These are phyloP conservation scores for Stegodyphus mimosarum DNA, from an alignment of 1,140 invertebrate genomes.

Conservation along the genomic window DNA sequence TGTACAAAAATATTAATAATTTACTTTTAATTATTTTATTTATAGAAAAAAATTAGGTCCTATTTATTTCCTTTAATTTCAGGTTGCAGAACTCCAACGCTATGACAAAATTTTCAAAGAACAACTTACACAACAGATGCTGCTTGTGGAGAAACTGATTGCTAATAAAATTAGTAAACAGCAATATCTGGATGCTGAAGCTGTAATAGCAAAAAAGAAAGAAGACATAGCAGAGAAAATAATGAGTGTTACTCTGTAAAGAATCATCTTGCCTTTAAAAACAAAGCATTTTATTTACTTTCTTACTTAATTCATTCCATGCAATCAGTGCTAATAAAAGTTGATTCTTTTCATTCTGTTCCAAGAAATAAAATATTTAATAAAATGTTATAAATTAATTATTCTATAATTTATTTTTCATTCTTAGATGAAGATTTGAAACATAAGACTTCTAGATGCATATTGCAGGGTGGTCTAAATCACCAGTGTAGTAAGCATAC, in stretches of 20 bases:
- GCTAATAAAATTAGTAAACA: constrained; percentile 76
- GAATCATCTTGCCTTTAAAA: too few relatives aligned
- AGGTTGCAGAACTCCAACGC: constrained; percentile 76
- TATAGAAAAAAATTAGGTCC: too few relatives aligned
- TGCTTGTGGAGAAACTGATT: constrained; percentile 77
- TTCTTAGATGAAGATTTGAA: too few relatives aligned
- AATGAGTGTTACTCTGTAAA: neutral
- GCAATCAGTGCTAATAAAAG: neutral
- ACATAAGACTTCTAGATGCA: too few relatives aligned
- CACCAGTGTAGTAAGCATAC: too few relatives aligned
- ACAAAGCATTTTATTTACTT: constrained; percentile 36
- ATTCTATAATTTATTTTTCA: too few relatives aligned
- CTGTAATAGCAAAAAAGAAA: constrained; percentile 74
- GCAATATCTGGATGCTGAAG: constrained; percentile 76
- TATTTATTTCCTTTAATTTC: constrained; percentile 11
- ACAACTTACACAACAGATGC: constrained; percentile 67
- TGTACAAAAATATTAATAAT: neutral
- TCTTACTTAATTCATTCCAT: constrained; percentile 60
- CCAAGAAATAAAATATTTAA: neutral
- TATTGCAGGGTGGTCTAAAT: too few relatives aligned
- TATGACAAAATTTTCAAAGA: constrained; percentile 72
- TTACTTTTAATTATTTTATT: too few relatives aligned
- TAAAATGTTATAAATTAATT: too few relatives aligned
- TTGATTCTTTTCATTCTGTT: neutral
- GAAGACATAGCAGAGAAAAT: constrained; percentile 78